Evolutionary conservation across 2,113 vertebrate species (phyloP).

Genomic region (human): GRCh38 chrY:2231001-2231500

Average conservation of each 20-base stretch:
- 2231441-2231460: too few species aligned
- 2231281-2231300: fast-evolving
- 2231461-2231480: too few species aligned
- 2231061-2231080: neutral
- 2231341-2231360: neutral
- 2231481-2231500: too few species aligned
- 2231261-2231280: fast-evolving
- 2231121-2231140: neutral
- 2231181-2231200: neutral
- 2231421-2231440: too few species aligned
- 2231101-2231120: neutral
- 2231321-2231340: fast-evolving
- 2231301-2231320: fast-evolving
- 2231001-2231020: fast-evolving
- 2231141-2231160: fast-evolving
- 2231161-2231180: neutral
- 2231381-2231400: too few species aligned
- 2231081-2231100: neutral
- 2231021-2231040: neutral
- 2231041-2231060: neutral
- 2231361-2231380: neutral
- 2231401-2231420: too few species aligned
- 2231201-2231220: fast-evolving
- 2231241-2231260: fast-evolving
- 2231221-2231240: neutral